Evolutionary conservation across 2,113 vertebrate species (phyloP).

Genomic region (Cairina moschata): DNA sequence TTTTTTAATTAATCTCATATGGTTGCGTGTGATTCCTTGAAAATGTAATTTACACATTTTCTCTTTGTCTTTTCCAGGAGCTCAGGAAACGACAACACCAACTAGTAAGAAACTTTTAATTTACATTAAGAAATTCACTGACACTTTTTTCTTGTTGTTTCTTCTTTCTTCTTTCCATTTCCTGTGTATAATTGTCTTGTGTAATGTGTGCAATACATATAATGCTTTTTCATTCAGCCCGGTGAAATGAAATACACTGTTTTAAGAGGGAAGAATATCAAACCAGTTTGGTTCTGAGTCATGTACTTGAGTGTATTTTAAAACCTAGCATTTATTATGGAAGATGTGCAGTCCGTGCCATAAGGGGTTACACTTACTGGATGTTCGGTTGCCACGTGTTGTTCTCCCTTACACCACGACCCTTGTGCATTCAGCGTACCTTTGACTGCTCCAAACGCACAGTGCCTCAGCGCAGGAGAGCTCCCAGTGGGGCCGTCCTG

Average conservation of each 20-base stretch:
- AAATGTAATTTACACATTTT: neutral
- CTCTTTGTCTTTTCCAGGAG: constrained; percentile 48
- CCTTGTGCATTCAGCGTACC: rapidly evolving
- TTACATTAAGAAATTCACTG: neutral
- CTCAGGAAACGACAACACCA: rapidly evolving
- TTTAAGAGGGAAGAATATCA: neutral
- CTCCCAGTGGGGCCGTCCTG: neutral
- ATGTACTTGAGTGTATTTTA: neutral
- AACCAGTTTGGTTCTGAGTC: neutral
- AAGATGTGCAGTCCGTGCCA: neutral
- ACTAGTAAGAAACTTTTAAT: constrained; percentile 65
- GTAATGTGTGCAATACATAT: neutral
- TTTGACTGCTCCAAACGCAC: neutral
- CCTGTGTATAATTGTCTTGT: neutral
- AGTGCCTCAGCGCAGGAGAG: rapidly evolving
- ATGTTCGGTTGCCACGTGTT: neutral
- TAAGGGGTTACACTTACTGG: neutral
- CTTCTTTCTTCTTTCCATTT: neutral
- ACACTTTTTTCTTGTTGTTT: neutral
- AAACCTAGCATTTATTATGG: neutral
- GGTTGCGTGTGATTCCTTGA: neutral
- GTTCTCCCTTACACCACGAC: neutral
- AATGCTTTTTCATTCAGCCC: neutral
- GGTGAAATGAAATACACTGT: neutral
- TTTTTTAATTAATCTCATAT: too few relatives aligned